These are phyloP conservation scores for Zeugodacus cucurbitae DNA, from an alignment of 1,140 invertebrate genomes.

Conservation along the genomic window DNA sequence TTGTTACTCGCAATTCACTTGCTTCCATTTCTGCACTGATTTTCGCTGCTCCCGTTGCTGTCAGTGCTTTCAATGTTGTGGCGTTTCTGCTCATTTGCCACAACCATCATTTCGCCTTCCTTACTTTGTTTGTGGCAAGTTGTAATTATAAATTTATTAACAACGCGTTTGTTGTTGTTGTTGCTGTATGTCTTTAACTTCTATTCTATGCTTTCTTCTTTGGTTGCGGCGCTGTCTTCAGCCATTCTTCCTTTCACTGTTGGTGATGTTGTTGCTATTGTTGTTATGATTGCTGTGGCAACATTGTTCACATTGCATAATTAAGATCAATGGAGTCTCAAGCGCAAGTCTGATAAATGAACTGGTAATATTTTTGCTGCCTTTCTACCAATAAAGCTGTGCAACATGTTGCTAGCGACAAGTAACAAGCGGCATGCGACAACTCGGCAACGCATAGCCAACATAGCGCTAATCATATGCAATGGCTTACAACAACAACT, in stretches of 20 bases:
- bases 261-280: background rate
- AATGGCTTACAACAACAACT: too few relatives aligned
- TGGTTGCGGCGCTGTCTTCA: background rate
- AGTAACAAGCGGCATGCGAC: slow-evolving; percentile 6
- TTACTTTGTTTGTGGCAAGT: slow-evolving; percentile 8
- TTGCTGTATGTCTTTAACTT: slow-evolving; percentile 5
- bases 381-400: background rate
- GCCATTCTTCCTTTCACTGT: background rate
- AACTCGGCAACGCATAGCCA: background rate
- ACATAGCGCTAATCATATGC: background rate
- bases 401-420: slow-evolving; percentile 15
- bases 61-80: background rate
- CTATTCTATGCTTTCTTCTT: background rate
- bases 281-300: background rate
- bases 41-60: slow-evolving; percentile 13
- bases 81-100: background rate
- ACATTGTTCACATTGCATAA: slow-evolving; percentile 41
- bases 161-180: slow-evolving; percentile 27
- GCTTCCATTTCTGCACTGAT: slow-evolving; percentile 1
- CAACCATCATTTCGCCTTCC: background rate
- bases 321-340: slow-evolving; percentile 42
- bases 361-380: background rate
- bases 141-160: slow-evolving; percentile 45
- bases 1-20: background rate
- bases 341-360: slow-evolving; percentile 40